Evolutionary conservation across 2,797 vertebrate species (phyloP).

Genomic region (Trematomus bernacchii): DNA sequence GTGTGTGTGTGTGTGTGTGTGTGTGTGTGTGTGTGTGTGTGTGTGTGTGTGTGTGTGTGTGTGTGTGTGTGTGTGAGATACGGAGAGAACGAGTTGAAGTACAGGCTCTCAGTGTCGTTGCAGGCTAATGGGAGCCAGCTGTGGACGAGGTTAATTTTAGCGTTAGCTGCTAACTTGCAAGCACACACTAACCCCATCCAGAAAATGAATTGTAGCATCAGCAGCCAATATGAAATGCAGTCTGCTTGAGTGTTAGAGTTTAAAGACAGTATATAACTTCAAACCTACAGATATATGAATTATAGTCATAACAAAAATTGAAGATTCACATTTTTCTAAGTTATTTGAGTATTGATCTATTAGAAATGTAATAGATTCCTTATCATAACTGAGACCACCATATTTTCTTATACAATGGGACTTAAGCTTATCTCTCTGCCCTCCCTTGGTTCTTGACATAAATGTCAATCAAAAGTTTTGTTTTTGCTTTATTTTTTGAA

Average conservation of each 20-base stretch:
- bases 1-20: too few relatives aligned
- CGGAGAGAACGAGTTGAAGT: slow-evolving; percentile 60
- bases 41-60: neutral
- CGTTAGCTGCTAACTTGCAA: slow-evolving; percentile 67
- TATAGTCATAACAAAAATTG: neutral
- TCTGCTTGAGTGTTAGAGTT: neutral
- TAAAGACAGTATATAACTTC: neutral
- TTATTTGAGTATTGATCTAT: neutral
- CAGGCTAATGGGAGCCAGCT: slow-evolving; percentile 86
- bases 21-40: too few relatives aligned
- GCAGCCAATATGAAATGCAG: neutral
- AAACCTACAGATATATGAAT: neutral
- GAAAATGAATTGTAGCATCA: slow-evolving; percentile 25
- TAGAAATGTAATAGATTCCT: neutral
- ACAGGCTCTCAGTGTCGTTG: slow-evolving; percentile 78
- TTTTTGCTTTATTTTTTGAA: neutral
- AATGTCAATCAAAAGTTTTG: neutral
- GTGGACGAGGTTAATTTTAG: slow-evolving; percentile 85
- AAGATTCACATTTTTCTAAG: neutral
- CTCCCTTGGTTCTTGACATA: neutral
- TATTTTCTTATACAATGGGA: slow-evolving; percentile 1
- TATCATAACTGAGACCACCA: slow-evolving; percentile 1
- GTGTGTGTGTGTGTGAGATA: slow-evolving; percentile 31
- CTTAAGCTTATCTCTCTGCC: neutral
- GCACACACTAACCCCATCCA: slow-evolving; percentile 66